Conservation (phyloP, 2,888 invertebrate species). For the Atethmia centrago region DNA sequence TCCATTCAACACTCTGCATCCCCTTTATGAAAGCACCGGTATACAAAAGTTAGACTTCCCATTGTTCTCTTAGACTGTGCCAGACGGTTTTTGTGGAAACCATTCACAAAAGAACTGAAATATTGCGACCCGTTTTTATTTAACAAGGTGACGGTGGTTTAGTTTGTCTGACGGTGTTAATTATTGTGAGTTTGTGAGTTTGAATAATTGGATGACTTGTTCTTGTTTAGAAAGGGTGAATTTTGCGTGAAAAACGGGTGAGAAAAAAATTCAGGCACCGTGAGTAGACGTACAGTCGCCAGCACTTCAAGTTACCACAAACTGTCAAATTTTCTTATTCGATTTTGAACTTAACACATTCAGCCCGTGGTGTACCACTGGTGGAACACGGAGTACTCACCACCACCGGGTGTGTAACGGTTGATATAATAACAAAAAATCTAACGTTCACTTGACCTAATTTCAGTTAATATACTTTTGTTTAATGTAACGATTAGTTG, state of each 20-base stretch:
- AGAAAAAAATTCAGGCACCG: not conserved
- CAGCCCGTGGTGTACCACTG: too few relatives aligned
- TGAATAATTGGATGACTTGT: not conserved
- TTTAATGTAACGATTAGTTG: too few relatives aligned
- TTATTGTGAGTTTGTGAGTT: not conserved
- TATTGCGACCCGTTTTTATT: constrained; percentile 43
- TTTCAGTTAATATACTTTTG: too few relatives aligned
- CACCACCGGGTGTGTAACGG: too few relatives aligned
- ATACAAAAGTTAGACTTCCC: constrained; percentile 71
- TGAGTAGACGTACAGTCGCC: not conserved
- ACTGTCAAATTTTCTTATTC: too few relatives aligned
- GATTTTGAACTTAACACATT: too few relatives aligned
- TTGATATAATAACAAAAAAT: too few relatives aligned
- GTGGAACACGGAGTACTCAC: too few relatives aligned
- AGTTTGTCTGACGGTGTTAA: not conserved
- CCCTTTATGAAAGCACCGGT: constrained; percentile 68
- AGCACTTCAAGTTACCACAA: too few relatives aligned
- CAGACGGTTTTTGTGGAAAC: constrained; percentile 59
- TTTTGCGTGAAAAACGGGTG: not conserved
- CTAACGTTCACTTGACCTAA: too few relatives aligned
- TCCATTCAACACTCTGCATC: constrained; percentile 39
- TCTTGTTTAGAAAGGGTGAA: not conserved
- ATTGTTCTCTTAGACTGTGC: constrained; percentile 61
- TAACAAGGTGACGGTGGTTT: constrained; percentile 32
- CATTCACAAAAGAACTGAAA: constrained; percentile 64